Base-by-base conservation (phyloP, 2,888 invertebrate species). In the Sepiola atlantica region DNA sequence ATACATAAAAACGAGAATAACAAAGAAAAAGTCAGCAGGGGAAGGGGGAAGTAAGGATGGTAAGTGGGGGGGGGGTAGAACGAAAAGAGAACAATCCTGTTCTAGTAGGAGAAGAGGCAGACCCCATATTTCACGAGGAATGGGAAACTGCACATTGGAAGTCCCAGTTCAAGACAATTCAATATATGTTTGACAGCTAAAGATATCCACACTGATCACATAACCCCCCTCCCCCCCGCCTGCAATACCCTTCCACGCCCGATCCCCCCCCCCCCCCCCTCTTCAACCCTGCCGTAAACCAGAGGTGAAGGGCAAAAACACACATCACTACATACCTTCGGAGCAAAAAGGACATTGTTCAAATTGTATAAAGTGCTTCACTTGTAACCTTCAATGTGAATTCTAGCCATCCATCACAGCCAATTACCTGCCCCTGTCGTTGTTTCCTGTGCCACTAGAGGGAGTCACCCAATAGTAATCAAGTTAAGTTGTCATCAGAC, bases 381-480 rank as follows among this genome's bases (percentile, higher is more conserved):
- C 77, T 77, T 77, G 77, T 77, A 77, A 77, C 77, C 77, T 77
- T 77, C 21, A 18, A 32, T n/a, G 77, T 77, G 77, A 77, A 32
- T 16, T 32, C 16, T 32, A 77, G 77, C 77, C 77, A 77, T 77
- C 77, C 77, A 77, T 77, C 77, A 77, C n/a, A 77, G 77, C 77
- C 77, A 77, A 77, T 77, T 77, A 77, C 77, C 77, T 77, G n/a
- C 77, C 77, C 77, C 77, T 77, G 77, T 77, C 77, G n/a, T 77
- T 77, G 77, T 77, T 77, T 77, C 77, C 77, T 77, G 77, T 77
- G n/a, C 77, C 77, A 77, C 77, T 18, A 77, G 77, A 77, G 18
- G 77, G 77, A 77, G 77, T n/a, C 77, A 32, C 77, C n/a, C 77
- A 77, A 77, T n/a, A n/a, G 77, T 77, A 77, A 77, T 77, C 77